Base-by-base conservation (phyloP, 2,888 invertebrate species). In the Clanis bilineata region DNA sequence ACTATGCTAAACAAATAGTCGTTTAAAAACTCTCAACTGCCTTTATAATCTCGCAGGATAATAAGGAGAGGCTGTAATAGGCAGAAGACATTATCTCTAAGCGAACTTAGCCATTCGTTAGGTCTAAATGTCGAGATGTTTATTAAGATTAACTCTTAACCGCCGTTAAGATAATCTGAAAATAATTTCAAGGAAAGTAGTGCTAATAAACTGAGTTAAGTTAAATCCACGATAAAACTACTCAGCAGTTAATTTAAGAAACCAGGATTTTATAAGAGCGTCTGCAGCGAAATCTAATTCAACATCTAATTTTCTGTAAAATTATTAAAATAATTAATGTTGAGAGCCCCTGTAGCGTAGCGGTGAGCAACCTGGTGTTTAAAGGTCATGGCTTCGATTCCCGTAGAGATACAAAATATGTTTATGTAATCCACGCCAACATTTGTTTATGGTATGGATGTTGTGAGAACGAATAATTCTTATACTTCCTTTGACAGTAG, bases 71-170 rank as follows among this genome's bases (percentile, higher is more conserved):
- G 4, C 1, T 7, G 32, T 32, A 18, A 9, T 51, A 28, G 28
- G 32, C 32, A 51, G 15, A 9, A 28, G 18, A 28, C 25, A 10
- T 3, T 15, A 47, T 3, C 28, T 32, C 51, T 18, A 10, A 32
- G 10, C 32, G 18, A 51, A 51, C 23, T 45, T 23, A 18, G 28
- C 18, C 18, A 51, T 51, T 28, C 7, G 28, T 51, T 18, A 51
- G 28, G 15, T 51, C 23, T 32, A 51, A 51, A 51, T 51, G 32
- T 28, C 18, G 32, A 51, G 51, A 32, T 51, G 51, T 32, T 51
- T 51, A 51, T 32, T 51, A 51, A 51, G 51, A 51, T 51, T 32
- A 18, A 18, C 5, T 18, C 28, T 28, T 1, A 51, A 28, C n/a
- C 10, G 23, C 18, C 32, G 18, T 32, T 10, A 51, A 51, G 51